phyloP scores from a whole-genome alignment of 2,888 invertebrate species.

The Drosophila putrida region DNA sequence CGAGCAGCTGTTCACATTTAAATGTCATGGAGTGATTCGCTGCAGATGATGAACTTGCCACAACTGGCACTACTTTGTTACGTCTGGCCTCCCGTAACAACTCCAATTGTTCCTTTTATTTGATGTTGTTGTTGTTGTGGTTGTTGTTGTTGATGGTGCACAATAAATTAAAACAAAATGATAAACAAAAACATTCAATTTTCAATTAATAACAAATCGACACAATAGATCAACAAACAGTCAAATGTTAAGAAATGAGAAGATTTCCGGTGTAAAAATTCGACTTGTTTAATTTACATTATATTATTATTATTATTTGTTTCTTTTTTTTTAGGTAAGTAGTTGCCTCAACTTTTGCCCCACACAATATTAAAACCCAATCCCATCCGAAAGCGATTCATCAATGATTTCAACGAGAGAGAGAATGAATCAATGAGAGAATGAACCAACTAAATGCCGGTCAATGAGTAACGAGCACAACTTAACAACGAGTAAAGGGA shows the following conservation, averaged over 20 bases:
- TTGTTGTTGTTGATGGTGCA: background rate
- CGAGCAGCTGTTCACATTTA: conserved; percentile 36
- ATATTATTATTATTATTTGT: too few species aligned
- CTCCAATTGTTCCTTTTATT: conserved; percentile 28
- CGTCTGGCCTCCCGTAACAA: conserved; percentile 20
- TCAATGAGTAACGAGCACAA: conserved; percentile 2
- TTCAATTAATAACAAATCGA: background rate
- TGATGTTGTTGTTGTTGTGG: background rate
- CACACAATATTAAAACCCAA: background rate
- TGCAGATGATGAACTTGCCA: conserved; percentile 7
- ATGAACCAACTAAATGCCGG: background rate
- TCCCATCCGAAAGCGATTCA: background rate
- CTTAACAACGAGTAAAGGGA: background rate
- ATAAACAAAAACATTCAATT: background rate
- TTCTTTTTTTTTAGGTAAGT: too few species aligned
- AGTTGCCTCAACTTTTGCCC: background rate
- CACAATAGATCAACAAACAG: background rate
- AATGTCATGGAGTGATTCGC: conserved; percentile 14
- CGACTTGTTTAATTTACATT: background rate
- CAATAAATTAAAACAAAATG: background rate
- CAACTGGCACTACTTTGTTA: conserved; percentile 23
- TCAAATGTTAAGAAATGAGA: background rate
- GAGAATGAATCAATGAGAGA: background rate
- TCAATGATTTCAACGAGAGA: background rate
- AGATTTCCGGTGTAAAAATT: background rate